These are phyloP conservation scores for Bemisia tabaci DNA, from an alignment of 1,140 invertebrate species.

Conservation along the genomic window DNA sequence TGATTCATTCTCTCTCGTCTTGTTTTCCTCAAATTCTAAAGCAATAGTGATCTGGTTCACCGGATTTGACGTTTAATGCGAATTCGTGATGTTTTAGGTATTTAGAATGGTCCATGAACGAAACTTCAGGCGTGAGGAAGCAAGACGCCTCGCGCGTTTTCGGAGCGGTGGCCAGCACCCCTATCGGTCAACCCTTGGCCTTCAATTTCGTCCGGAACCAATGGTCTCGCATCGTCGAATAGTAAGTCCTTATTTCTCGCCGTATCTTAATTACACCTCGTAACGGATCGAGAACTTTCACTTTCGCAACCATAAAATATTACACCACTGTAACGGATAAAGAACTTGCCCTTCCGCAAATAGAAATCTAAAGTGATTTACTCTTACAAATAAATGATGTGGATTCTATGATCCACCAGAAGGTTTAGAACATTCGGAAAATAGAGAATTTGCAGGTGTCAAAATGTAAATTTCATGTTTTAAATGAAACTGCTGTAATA, in stretches of 20 bases:
- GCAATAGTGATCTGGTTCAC: too few species aligned
- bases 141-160: slow-evolving; percentile 64
- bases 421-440: too few species aligned
- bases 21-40: too few species aligned
- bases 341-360: neutral
- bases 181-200: slow-evolving; percentile 54
- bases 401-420: neutral
- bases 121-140: slow-evolving; percentile 59
- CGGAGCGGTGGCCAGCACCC: slow-evolving; percentile 49
- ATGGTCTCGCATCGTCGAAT: slow-evolving; percentile 50
- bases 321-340: neutral
- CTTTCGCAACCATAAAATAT: too few species aligned
- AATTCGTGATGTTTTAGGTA: too few species aligned
- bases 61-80: too few species aligned
- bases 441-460: too few species aligned
- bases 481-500: too few species aligned
- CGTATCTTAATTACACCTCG: neutral
- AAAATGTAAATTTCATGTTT: too few species aligned
- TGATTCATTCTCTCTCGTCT: too few species aligned
- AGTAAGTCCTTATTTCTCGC: slow-evolving; percentile 51
- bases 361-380: neutral
- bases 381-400: neutral
- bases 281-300: neutral
- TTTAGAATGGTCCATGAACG: slow-evolving; percentile 49
- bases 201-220: slow-evolving; percentile 59